Evolutionary conservation across 2,888 invertebrate species (phyloP), one percentile per base, ranked within the genome.

Genomic region (Barypeithes pellucidus): DNA sequence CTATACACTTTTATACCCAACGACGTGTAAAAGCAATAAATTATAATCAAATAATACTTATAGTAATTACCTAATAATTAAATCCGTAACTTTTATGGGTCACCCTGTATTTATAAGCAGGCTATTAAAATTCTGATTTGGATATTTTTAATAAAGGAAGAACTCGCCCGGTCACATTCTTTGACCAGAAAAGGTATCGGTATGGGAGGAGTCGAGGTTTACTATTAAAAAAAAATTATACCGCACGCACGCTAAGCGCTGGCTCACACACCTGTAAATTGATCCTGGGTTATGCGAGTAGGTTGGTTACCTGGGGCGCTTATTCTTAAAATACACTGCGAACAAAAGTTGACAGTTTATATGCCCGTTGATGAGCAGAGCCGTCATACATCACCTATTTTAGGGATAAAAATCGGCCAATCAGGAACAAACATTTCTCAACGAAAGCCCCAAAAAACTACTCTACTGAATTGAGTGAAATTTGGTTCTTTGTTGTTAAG

Each of bases 91-190:
- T n/a, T 39, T 12, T 39, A 29, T 9, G n/a, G 39, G n/a, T 1
- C 52, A 39, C 39, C 20, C 20, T 47, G 20, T 54, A 54, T 50
- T 59, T 68, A 61, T 68, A 68, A 68, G 41, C 39, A 61, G 72
- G 33, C 43, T 33, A 50, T 72, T 60, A 36, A 72, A 59, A 72
- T 66, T 61, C 72, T 39, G 20, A 50, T 18, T 65, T 7, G 20
- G 50, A 50, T 18, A 50, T 41, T 36, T 66, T 59, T 60, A 68
- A 60, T 65, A 59, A 65, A 72, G 33, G 52, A 72, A 39, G 72
- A 66, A 72, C 72, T 60, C 0, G 59, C 61, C 50, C 22, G 60
- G 45, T 41, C 60, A 47, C 72, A 72, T 72, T 72, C 72, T 50
- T 43, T 22, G 20, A 45, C 50, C 36, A n/a, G 20, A 50, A 65